phyloP scores from a whole-genome alignment of 2,113 vertebrate species.

The Symphodus melops region DNA sequence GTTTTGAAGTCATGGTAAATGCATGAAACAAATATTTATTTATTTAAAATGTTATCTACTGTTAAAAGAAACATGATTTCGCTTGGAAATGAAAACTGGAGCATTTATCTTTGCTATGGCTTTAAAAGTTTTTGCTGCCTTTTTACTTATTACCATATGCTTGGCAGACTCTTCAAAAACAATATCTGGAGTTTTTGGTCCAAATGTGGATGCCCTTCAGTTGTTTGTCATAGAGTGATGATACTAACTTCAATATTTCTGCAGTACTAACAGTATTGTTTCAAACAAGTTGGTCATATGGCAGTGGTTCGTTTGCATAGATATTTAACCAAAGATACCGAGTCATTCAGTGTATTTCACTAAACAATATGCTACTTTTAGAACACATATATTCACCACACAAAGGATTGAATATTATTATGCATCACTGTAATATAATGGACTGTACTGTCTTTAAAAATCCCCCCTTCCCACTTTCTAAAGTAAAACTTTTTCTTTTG shows the following conservation, averaged over 20 bases:
- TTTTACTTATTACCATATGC: slow-evolving; percentile 5
- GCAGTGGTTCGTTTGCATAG: slow-evolving; percentile 21
- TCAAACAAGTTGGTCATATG: slow-evolving; percentile 2
- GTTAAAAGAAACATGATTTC: slow-evolving; percentile 10
- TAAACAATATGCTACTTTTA: slow-evolving; percentile 8
- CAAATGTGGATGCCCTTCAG: neutral
- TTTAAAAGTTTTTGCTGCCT: slow-evolving; percentile 31
- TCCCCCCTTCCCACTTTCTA: too few species aligned
- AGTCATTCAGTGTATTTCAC: slow-evolving; percentile 22
- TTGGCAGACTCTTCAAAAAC: neutral
- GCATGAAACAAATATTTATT: slow-evolving; percentile 39
- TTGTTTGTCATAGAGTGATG: slow-evolving; percentile 7
- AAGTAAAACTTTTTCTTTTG: neutral
- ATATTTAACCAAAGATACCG: slow-evolving; percentile 57
- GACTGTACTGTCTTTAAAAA: slow-evolving; percentile 11
- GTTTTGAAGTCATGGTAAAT: slow-evolving; percentile 37
- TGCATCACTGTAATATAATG: slow-evolving; percentile 24
- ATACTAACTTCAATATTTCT: neutral
- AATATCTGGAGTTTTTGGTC: slow-evolving; percentile 10
- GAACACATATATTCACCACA: slow-evolving; percentile 1
- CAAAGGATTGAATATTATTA: neutral
- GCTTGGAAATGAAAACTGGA: slow-evolving; percentile 26
- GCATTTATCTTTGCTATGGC: slow-evolving; percentile 26
- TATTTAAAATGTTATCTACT: slow-evolving; percentile 32
- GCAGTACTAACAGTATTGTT: slow-evolving; percentile 17